A percentile compares a stretch with the other conserved stretches of the same genome.
These are phyloP conservation scores for Agraylea sexmaculata DNA, from an alignment of 1,140 invertebrate genomes.

Conservation along the genomic window DNA sequence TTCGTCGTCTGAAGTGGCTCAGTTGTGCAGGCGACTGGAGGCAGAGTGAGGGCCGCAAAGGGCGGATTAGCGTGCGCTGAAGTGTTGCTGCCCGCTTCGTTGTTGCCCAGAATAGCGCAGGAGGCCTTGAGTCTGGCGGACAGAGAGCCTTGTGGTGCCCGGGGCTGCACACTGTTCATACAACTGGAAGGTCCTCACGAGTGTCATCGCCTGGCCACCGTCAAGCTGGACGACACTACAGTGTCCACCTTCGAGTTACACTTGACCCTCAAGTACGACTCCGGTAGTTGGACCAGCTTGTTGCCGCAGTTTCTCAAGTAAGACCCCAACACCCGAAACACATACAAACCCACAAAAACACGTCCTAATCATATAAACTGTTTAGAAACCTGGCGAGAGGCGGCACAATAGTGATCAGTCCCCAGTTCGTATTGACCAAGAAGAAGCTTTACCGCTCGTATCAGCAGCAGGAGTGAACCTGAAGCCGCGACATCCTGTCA, in stretches of 20 bases:
- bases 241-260: slow-evolving; percentile 78
- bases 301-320: slow-evolving; percentile 77
- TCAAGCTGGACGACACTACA: slow-evolving; percentile 71
- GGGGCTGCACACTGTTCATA: slow-evolving; percentile 64
- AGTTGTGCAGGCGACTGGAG: slow-evolving; percentile 61
- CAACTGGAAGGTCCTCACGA: slow-evolving; percentile 57
- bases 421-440: slow-evolving; percentile 70
- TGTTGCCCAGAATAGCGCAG: slow-evolving; percentile 59
- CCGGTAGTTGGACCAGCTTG: slow-evolving; percentile 67
- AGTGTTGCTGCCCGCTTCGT: slow-evolving; percentile 65
- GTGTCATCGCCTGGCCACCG: slow-evolving; percentile 45
- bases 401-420: slow-evolving; percentile 73
- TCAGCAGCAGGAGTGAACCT: slow-evolving; percentile 39
- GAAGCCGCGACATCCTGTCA: neutral
- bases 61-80: slow-evolving; percentile 61
- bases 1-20: slow-evolving; percentile 32
- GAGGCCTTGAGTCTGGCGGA: slow-evolving; percentile 69
- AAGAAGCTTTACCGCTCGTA: slow-evolving; percentile 75
- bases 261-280: slow-evolving; percentile 69
- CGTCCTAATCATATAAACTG: too few relatives aligned
- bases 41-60: slow-evolving; percentile 64
- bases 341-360: too few relatives aligned
- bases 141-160: slow-evolving; percentile 71
- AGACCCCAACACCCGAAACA: slow-evolving; percentile 38
- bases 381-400: slow-evolving; percentile 65